A percentile compares a stretch with the other conserved stretches of the same genome.
These are phyloP conservation scores for Cremastinae sp. DNA, from an alignment of 2,888 invertebrate genomes.

Conservation along the genomic window DNA sequence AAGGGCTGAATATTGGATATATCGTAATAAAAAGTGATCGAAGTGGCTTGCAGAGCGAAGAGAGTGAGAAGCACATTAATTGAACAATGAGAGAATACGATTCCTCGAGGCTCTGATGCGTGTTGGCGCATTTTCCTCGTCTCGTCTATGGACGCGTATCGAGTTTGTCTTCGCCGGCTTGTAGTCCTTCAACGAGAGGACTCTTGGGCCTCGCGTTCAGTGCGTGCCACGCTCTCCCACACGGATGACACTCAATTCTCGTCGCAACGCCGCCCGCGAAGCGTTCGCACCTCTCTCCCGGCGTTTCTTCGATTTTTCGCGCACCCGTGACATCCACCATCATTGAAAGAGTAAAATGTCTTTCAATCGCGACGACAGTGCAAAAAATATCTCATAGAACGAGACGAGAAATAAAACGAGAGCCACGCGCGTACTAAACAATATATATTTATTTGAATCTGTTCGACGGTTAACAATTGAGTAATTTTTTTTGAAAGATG, in stretches of 20 bases:
- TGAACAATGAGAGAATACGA: constrained; percentile 65
- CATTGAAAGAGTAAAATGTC: too few species aligned
- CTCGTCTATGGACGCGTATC: constrained; percentile 1
- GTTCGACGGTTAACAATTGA: background rate
- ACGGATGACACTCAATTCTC: constrained; percentile 68
- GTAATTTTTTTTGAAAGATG: constrained; percentile 63
- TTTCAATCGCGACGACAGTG: constrained; percentile 4
- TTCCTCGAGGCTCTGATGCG: constrained; percentile 54
- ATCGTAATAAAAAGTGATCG: constrained; percentile 55
- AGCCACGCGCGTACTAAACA: background rate
- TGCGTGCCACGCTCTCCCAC: constrained; percentile 70
- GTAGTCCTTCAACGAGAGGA: constrained; percentile 55
- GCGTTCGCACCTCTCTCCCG: background rate
- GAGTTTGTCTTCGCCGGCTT: constrained; percentile 34
- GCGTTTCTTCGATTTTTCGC: constrained; percentile 8
- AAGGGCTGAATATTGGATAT: constrained; percentile 51
- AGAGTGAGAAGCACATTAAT: constrained; percentile 51
- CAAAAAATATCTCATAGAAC: too few species aligned
- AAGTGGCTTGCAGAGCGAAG: constrained; percentile 55
- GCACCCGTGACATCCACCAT: constrained; percentile 10
- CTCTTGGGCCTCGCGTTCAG: constrained; percentile 68
- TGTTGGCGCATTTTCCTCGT: constrained; percentile 50
- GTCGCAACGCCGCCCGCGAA: constrained; percentile 32
- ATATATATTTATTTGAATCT: background rate
- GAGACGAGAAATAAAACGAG: too few species aligned